Base-by-base conservation (phyloP, 1,140 invertebrate species). In the Lysiphlebus fabarum region DNA sequence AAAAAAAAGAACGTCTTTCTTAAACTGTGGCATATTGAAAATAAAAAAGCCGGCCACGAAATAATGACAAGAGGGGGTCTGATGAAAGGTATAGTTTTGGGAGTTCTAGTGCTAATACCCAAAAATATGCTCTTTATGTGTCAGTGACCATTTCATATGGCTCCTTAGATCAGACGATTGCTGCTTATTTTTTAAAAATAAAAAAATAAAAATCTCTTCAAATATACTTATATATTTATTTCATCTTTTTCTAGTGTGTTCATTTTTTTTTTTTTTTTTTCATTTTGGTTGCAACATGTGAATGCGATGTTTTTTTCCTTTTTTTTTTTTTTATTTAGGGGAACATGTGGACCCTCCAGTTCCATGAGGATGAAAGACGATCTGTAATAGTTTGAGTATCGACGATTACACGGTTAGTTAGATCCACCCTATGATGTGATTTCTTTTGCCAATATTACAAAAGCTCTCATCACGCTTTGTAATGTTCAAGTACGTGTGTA, bases 121-220 rank as follows among this genome's bases (percentile, higher is more conserved):
- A 36, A 72, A 77, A 76, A 74, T 75, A 77, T 79, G 77, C 73
- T 73, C 68, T 77, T 79, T 76, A 79, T 78, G 75, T 79, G 77
- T 79, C 77, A 76, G 71, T 79, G 69, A 70, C 72, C 73, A 77
- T 72, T 77, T 77, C 72, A 66, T 17, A 17, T 17, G 17, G 17
- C 17, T 17, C 17, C 17, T 17, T 17, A 17, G 17, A 17, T 17
- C 17, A 17, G 17, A 17, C 17, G 17, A 17, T 17, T 17, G 17
- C 17, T 17, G 17, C 62, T 50, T 60, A 45, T 34, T 53, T 49
- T 53, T 66, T 11, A 26, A 43, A 33, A 17, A 17, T 6, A 43
- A 9, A 54, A 14, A 42, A 26, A 43, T 43, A 11, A 45, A 65
- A 68, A 65, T 64, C 44, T 53, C 42, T 33, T 7, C 14, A 36